Evolutionary conservation across 2,888 invertebrate genomes (phyloP).

Genomic region (Drosophila yooni): DNA sequence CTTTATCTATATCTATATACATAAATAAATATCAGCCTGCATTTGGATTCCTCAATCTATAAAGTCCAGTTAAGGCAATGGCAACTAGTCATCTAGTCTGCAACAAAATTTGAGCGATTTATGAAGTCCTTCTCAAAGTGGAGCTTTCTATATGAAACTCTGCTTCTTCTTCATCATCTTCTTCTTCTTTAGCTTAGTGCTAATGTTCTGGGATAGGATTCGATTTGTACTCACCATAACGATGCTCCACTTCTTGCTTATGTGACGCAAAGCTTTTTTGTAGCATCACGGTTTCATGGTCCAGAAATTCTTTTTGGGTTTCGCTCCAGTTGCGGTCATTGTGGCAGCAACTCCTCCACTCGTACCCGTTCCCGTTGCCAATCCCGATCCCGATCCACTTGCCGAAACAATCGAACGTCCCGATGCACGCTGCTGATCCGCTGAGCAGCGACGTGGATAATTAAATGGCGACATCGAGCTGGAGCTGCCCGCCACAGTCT

Average conservation of each 20-base stretch:
- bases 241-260: constrained; percentile 83
- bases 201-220: too few relatives aligned
- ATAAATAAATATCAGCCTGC: not conserved
- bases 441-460: constrained; percentile 82
- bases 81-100: not conserved
- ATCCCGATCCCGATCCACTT: constrained; percentile 16
- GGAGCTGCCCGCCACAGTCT: constrained; percentile 10
- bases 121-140: not conserved
- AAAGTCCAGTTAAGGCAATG: not conserved
- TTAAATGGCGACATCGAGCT: constrained; percentile 81
- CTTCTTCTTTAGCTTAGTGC: not conserved
- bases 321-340: constrained; percentile 76
- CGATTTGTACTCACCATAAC: constrained; percentile 82
- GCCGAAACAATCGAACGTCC: constrained; percentile 74
- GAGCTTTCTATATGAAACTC: not conserved
- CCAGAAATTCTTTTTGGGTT: constrained; percentile 85
- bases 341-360: not conserved
- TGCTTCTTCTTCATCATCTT: not conserved
- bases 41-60: not conserved
- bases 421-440: constrained; percentile 83
- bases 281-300: constrained; percentile 85
- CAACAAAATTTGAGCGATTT: not conserved
- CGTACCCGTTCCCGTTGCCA: constrained; percentile 6
- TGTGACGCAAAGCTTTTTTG: constrained; percentile 81
- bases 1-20: not conserved